Evolutionary conservation across 2,888 invertebrate genomes (phyloP), one percentile per base, ranked within the genome.

Genomic region (Dicranocentrus wangi): DNA sequence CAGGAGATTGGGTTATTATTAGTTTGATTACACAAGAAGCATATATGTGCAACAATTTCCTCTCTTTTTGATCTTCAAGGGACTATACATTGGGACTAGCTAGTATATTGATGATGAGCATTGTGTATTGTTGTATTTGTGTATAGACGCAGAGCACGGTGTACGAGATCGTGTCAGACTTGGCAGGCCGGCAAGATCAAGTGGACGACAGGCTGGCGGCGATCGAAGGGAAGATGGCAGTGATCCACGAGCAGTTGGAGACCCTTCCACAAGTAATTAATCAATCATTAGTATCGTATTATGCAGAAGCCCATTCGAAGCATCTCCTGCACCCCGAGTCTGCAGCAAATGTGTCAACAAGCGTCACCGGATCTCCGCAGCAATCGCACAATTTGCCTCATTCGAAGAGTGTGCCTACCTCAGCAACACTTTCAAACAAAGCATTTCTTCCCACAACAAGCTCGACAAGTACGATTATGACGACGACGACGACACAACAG

Each of bases 101-200:
- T n/a, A n/a, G n/a, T n/a, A n/a, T n/a, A n/a, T n/a, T n/a, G n/a
- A n/a, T n/a, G n/a, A n/a, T n/a, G n/a, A n/a, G n/a, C n/a, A n/a
- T n/a, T n/a, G n/a, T n/a, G 32, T 32, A 32, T 32, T 32, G 3
- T 32, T n/a, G n/a, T 32, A 7, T 32, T 32, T 32, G 32, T 91
- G 21, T 91, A 86, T 92, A 99, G 98, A 98, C 98, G 86, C 98
- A 98, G 91, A 97, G 96, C 88, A 96, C 96, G 71, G 97, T 99
- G 87, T 98, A 98, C 89, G 99, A 98, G 91, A 94, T 99, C 88
- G 98, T 99, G 85, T 96, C 97, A 76, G 99, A 99, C 88, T 96
- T 99, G 94, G 96, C 96, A 88, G 93, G 94, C 82, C 93, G 97
- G 72, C 98, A 98, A 90, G 96, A 97, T 89, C 93, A 93, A 69